Conservation (phyloP, 2,797 vertebrate genomes). For the Aphelocoma californica region DNA sequence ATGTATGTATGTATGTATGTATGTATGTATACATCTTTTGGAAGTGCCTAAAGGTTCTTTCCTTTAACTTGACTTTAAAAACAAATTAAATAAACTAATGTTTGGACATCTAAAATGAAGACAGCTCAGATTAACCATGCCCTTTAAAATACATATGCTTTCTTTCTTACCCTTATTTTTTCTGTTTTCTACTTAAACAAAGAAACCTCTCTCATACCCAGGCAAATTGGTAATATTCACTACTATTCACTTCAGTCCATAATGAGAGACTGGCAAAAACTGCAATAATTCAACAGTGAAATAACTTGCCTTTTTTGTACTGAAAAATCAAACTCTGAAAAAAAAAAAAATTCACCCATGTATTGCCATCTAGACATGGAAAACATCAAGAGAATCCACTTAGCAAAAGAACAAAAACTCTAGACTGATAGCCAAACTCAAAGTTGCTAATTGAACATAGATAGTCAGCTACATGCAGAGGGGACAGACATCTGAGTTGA, state of each 20-base stretch:
- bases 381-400: background rate
- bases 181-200: background rate
- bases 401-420: background rate
- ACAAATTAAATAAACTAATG: background rate
- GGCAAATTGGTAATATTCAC: background rate
- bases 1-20: too few species aligned
- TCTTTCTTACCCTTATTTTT: background rate
- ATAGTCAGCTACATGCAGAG: rapidly evolving
- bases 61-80: background rate
- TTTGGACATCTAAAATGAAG: background rate
- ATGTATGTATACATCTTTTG: background rate
- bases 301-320: background rate
- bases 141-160: background rate
- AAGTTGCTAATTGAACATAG: background rate
- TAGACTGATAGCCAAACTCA: background rate
- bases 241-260: background rate
- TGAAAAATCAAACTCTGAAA: background rate
- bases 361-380: background rate
- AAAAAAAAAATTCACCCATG: background rate
- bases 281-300: background rate
- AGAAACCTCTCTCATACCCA: background rate
- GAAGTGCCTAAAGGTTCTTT: background rate
- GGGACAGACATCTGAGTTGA: background rate
- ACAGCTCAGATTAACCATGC: background rate
- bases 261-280: background rate